These are phyloP conservation scores for Arenaria interpres DNA, from an alignment of 2,113 vertebrate species.

Conservation along the genomic window DNA sequence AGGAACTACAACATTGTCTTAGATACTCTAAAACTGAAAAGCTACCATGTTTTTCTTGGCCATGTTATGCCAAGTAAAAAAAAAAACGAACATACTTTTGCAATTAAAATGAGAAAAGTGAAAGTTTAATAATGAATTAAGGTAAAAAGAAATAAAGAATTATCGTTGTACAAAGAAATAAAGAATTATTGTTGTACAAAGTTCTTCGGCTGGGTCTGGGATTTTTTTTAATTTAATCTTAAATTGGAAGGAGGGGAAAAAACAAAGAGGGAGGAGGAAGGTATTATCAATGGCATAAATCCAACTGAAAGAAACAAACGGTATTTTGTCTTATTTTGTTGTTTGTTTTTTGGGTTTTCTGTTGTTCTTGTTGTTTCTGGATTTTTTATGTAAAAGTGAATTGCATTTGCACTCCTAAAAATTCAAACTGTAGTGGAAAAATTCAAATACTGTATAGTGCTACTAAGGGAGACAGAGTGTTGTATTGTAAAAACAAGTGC, in stretches of 20 bases:
- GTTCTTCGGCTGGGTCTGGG: background rate
- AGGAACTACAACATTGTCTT: background rate
- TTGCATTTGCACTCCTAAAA: background rate
- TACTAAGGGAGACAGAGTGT: background rate
- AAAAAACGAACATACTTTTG: background rate
- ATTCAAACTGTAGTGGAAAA: background rate
- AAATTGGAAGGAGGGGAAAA: background rate
- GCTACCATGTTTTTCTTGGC: background rate
- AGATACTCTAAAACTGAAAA: background rate
- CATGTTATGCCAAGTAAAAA: background rate
- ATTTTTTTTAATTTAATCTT: background rate
- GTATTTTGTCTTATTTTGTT: background rate
- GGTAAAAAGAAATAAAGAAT: background rate
- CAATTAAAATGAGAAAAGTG: background rate
- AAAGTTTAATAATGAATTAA: background rate
- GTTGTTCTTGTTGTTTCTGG: background rate
- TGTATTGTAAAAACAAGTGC: background rate
- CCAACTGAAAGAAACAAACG: background rate
- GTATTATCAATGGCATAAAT: background rate
- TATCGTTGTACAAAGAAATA: background rate
- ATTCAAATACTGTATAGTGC: background rate
- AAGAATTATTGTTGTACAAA: background rate
- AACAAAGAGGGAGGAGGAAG: background rate
- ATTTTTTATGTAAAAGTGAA: background rate
- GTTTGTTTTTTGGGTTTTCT: background rate